phyloP scores from a whole-genome alignment of 2,113 vertebrate species.

The Plecturocebus donacophilus region DNA sequence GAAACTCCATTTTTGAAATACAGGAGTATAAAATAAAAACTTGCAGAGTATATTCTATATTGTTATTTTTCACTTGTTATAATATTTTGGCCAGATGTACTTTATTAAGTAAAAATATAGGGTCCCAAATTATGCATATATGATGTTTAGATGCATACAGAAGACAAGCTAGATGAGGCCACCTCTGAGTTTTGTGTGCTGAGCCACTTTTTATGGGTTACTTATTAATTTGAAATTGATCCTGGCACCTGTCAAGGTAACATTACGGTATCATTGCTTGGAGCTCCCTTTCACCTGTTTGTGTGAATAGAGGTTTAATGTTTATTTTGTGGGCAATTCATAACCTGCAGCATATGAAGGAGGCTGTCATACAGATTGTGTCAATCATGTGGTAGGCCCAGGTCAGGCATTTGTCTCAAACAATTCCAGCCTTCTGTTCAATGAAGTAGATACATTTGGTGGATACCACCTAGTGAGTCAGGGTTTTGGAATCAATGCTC shows the following conservation, averaged over 20 bases:
- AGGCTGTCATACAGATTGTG: neutral
- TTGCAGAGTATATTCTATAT: neutral
- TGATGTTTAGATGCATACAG: neutral
- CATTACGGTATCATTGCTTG: neutral
- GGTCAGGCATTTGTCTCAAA: neutral
- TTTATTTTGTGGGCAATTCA: neutral
- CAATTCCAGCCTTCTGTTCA: neutral
- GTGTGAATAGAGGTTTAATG: neutral
- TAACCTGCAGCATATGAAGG: neutral
- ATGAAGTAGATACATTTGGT: neutral
- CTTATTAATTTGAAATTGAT: constrained; percentile 1
- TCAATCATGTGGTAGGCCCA: neutral
- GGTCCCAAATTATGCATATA: neutral
- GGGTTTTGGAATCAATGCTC: neutral
- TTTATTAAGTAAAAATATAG: neutral
- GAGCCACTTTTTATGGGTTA: neutral
- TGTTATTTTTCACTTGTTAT: neutral
- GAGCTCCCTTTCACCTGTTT: neutral
- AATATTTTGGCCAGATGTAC: neutral
- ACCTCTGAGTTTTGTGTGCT: neutral
- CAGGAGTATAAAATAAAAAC: neutral
- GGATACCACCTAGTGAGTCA: neutral
- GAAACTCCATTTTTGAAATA: neutral
- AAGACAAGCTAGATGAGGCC: neutral
- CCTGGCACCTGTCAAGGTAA: neutral